Conservation (phyloP, 2,888 invertebrate species). For the Himalopsyche anomala region DNA sequence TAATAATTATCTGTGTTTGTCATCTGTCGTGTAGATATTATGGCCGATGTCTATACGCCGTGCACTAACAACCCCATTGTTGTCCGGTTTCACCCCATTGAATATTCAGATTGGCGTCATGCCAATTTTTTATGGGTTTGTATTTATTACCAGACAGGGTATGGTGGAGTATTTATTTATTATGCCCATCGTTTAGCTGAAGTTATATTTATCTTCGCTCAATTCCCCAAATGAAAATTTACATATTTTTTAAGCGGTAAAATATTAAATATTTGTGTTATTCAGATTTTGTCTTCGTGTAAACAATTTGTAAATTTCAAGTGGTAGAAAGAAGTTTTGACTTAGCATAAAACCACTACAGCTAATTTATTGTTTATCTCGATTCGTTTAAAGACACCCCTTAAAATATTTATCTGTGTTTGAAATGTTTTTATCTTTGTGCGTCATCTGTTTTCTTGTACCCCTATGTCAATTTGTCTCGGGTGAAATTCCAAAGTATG, state of each 20-base stretch:
- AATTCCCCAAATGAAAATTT: too few relatives aligned
- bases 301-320: slow-evolving; percentile 23
- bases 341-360: not conserved
- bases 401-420: slow-evolving; percentile 17
- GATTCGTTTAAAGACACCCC: slow-evolving; percentile 9
- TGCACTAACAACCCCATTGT: slow-evolving; percentile 37
- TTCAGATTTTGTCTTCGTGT: not conserved
- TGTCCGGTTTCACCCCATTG: slow-evolving; percentile 32
- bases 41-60: slow-evolving; percentile 27
- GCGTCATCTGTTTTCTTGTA: slow-evolving; percentile 17
- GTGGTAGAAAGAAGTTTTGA: not conserved
- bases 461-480: slow-evolving; percentile 24
- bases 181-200: too few relatives aligned
- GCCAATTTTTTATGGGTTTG: slow-evolving; percentile 28
- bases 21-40: slow-evolving; percentile 40
- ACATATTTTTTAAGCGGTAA: too few relatives aligned
- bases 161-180: too few relatives aligned
- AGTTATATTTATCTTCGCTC: too few relatives aligned
- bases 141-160: not conserved
- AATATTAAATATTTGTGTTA: too few relatives aligned
- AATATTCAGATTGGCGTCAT: slow-evolving; percentile 39
- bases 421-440: slow-evolving; percentile 24
- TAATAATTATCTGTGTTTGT: slow-evolving; percentile 23
- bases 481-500: not conserved
- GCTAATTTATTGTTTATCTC: slow-evolving; percentile 18